A percentile compares a stretch with the other conserved stretches of the same genome.
Conservation (phyloP, 2,113 vertebrate species). For the Mionectes macconnelli region DNA sequence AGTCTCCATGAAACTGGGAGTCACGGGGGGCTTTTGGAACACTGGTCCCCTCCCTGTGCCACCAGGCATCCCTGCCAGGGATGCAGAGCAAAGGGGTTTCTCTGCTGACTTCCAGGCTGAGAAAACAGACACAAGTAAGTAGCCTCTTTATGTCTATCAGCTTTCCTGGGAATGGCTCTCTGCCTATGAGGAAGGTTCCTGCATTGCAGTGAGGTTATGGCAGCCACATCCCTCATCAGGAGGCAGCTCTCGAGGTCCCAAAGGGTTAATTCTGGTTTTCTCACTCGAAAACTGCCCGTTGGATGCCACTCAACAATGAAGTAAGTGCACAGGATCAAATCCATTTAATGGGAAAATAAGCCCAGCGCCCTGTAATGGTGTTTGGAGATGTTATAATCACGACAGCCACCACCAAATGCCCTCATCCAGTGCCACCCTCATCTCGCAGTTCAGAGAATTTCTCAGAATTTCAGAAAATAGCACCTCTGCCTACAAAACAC, state of each 20-base stretch:
- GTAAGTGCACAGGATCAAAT: not conserved
- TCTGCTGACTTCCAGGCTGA: not conserved
- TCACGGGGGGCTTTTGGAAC: accelerated
- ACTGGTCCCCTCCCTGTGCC: accelerated
- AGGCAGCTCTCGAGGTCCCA: not conserved
- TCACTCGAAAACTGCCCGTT: not conserved
- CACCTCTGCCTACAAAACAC: slow-evolving; percentile 40
- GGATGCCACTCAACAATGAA: not conserved
- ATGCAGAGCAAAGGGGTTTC: not conserved
- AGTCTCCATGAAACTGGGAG: not conserved
- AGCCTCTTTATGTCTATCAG: not conserved
- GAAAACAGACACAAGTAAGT: not conserved
- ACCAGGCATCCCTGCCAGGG: not conserved
- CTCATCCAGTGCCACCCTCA: not conserved
- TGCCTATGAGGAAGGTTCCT: not conserved
- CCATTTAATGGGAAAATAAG: slow-evolving; percentile 20
- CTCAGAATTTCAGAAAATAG: slow-evolving; percentile 47
- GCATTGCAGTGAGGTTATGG: not conserved
- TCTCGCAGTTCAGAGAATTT: not conserved
- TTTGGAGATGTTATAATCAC: not conserved
- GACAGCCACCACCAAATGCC: not conserved
- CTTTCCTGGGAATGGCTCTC: not conserved
- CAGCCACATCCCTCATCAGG: not conserved
- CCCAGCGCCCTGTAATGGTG: not conserved
- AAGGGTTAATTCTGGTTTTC: not conserved